Base-by-base conservation (phyloP, 2,797 vertebrate species). In the Tiaroga cobitis region DNA sequence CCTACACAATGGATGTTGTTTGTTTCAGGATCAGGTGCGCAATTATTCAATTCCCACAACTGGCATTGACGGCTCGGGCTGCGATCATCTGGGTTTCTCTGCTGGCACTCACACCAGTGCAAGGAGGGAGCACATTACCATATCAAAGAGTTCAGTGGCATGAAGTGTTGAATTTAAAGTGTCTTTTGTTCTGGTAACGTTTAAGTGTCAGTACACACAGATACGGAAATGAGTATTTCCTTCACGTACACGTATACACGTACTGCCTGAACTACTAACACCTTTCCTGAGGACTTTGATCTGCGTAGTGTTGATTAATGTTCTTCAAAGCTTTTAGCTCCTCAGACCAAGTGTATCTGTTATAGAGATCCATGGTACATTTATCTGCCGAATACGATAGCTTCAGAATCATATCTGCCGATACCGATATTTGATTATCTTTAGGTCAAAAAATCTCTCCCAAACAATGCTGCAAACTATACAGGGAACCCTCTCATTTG, bases 81-180 rank as follows among this genome's bases (percentile, higher is more conserved):
- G 54, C 80, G 67, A 85, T 83, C 81, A 56, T 83, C 21, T 59
- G 74, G 80, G 72, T 88, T 86, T 85, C 90, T 93, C 94, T 92
- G 92, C 90, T 93, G 90, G 91, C 89, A 88, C 88, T 89, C 89
- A 89, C 92, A 90, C 79, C 90, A 90, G 94, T 95, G 94, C 94
- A 95, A 93, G 89, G 92, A 95, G 94, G 94, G 94, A 95, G 92
- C 92, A 92, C 94, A 96, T 96, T 96, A 93, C 89, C 95, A 96
- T 95, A 95, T 96, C 95, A 96, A 96, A 96, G 94, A 92, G 85
- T 87, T 89, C 90, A 18, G 88, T 84, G 19, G 89, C 91, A 89
- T 86, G 93, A 87, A 88, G 88, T 92, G 87, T 91, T 84, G 94
- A 94, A 96, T 96, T 94, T 93, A 93, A 95, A 95, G 92, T 90